These are phyloP conservation scores for Hetaerina americana DNA, from an alignment of 1,140 invertebrate genomes.

Conservation along the genomic window DNA sequence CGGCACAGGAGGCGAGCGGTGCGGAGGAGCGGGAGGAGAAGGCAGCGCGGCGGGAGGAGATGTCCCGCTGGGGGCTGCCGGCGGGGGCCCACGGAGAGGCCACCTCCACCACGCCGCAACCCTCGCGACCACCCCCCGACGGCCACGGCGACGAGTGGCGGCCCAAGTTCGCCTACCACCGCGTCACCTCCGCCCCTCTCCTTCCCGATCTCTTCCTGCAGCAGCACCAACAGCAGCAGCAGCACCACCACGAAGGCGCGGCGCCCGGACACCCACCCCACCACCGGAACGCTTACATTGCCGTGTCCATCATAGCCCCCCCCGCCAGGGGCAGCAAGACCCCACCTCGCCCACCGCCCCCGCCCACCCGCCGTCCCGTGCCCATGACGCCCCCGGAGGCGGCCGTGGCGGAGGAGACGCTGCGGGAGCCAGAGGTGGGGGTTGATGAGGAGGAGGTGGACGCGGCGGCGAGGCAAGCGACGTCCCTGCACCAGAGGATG, in stretches of 20 bases:
- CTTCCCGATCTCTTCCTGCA: not conserved
- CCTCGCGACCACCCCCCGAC: not conserved
- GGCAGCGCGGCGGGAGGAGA: not conserved
- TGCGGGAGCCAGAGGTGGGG: not conserved
- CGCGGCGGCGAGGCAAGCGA: not conserved
- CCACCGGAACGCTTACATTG: conserved; percentile 13
- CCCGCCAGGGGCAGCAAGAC: not conserved
- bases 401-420: conserved; percentile 3
- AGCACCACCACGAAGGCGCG: not conserved
- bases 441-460: not conserved
- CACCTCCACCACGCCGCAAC: not conserved
- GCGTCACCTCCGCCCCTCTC: conserved; percentile 13
- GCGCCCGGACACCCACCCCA: not conserved
- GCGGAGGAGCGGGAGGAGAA: not conserved
- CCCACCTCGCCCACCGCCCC: not conserved
- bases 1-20: not conserved
- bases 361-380: not conserved
- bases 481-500: not conserved
- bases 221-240: not conserved
- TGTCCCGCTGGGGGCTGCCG: not conserved
- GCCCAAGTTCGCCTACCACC: conserved; percentile 14
- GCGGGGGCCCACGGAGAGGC: not conserved
- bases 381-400: not conserved
- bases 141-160: conserved; percentile 8
- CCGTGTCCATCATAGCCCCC: conserved; percentile 9